A percentile compares a stretch with the other conserved stretches of the same genome.
Evolutionary conservation across 1,140 invertebrate species (phyloP).

Genomic region (Lepidurus arcticus): DNA sequence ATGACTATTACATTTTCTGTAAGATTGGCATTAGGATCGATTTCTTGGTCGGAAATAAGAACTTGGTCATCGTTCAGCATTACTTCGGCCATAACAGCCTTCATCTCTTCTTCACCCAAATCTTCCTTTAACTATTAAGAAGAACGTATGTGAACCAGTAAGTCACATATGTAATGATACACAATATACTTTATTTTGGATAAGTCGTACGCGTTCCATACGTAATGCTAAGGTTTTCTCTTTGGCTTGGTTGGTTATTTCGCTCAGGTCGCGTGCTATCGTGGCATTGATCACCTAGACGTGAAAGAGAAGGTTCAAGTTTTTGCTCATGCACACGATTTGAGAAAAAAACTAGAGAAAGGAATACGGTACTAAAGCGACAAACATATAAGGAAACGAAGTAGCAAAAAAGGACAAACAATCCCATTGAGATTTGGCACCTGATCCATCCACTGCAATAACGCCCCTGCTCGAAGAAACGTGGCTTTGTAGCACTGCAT

Average conservation of each 20-base stretch:
- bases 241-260: slow-evolving; percentile 41
- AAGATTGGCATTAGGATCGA: slow-evolving; percentile 6
- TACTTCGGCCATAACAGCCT: neutral
- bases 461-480: slow-evolving; percentile 46
- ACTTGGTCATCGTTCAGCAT: neutral
- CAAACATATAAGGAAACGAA: neutral
- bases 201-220: slow-evolving; percentile 44
- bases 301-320: slow-evolving; percentile 25
- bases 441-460: slow-evolving; percentile 55
- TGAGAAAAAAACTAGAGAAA: neutral
- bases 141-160: neutral
- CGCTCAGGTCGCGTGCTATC: slow-evolving; percentile 44
- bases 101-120: slow-evolving; percentile 8
- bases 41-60: neutral
- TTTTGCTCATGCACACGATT: neutral
- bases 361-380: neutral
- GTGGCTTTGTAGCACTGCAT: slow-evolving; percentile 47
- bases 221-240: slow-evolving; percentile 42
- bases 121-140: slow-evolving; percentile 27
- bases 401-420: neutral
- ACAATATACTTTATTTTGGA: slow-evolving; percentile 39
- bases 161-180: slow-evolving; percentile 35
- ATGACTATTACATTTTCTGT: neutral
- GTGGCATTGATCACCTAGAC: slow-evolving; percentile 45
- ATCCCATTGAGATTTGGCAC: slow-evolving; percentile 38